Evolutionary conservation across 2,888 invertebrate species (phyloP), one percentile per base, ranked within the genome.

Genomic region (Heteromurus nitidus): DNA sequence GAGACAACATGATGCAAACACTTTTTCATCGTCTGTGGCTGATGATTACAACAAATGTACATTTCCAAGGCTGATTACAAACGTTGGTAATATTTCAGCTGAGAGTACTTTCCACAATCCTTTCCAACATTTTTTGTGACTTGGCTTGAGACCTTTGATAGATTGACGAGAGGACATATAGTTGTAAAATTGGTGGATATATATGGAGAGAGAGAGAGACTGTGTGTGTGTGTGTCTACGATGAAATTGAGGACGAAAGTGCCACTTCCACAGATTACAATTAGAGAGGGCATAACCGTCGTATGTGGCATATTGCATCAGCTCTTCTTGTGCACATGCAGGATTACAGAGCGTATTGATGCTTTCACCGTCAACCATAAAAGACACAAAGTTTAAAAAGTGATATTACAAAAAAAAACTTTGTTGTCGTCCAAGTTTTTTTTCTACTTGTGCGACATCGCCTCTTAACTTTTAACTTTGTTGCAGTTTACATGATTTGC

Each of bases 361-460:
- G 47, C 47, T 47, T n/a, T 47, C 47, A 47, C 47, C 47, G n/a
- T 47, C 47, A 47, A 53, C n/a, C 69, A 69, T 69, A 55, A 55
- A 69, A 69, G 55, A 55, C 16, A 36, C 47, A 69, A 55, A 69
- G n/a, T n/a, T n/a, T 69, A 69, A 69, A 69, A 36, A 16, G n/a
- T n/a, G n/a, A n/a, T n/a, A n/a, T n/a, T n/a, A n/a, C n/a, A n/a
- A n/a, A n/a, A n/a, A n/a, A n/a, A n/a, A n/a, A n/a, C n/a, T n/a
- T n/a, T n/a, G n/a, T n/a, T n/a, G n/a, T n/a, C n/a, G n/a, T n/a
- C n/a, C n/a, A n/a, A n/a, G n/a, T n/a, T n/a, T n/a, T n/a, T n/a
- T n/a, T n/a, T n/a, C n/a, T n/a, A n/a, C n/a, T n/a, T n/a, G n/a
- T n/a, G n/a, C n/a, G n/a, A n/a, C n/a, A n/a, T n/a, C n/a, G n/a